Percentiles rank a stretch among this genome's conserved stretches.
phyloP scores from a whole-genome alignment of 2,888 invertebrate genomes.

The Aspidapion aeneum region DNA sequence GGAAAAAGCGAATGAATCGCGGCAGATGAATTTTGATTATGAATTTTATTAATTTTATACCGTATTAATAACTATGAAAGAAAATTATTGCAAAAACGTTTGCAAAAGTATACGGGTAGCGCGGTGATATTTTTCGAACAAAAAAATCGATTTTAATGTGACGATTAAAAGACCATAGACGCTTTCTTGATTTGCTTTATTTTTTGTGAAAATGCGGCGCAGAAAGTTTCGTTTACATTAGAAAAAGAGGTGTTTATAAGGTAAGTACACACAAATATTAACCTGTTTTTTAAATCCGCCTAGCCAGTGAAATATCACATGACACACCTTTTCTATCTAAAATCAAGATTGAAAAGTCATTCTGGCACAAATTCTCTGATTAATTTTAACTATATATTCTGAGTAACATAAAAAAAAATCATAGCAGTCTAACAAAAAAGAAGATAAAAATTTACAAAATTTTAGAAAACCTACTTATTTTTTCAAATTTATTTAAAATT shows the following conservation, averaged over 20 bases:
- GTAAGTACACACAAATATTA: no score
- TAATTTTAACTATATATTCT: no score
- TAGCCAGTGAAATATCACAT: no score
- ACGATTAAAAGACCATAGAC: background rate
- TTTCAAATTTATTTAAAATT: no score
- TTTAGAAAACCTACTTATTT: no score
- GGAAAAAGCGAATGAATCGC: background rate
- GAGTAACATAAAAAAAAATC: no score
- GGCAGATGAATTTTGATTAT: background rate
- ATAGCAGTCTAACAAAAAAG: no score
- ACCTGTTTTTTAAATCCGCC: no score
- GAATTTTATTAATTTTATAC: background rate
- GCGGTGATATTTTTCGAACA: background rate
- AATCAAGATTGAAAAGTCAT: no score
- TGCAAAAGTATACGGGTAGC: background rate
- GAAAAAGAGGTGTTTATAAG: background rate
- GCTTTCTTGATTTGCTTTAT: background rate
- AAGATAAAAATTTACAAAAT: no score
- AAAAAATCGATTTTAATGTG: conserved; percentile 2
- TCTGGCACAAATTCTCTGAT: no score
- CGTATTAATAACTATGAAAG: background rate
- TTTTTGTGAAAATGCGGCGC: conserved; percentile 26
- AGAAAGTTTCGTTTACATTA: conserved; percentile 19
- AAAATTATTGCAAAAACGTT: background rate
- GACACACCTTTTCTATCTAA: no score